phyloP scores from a whole-genome alignment of 2,113 vertebrate genomes.

The Lates calcarifer region DNA sequence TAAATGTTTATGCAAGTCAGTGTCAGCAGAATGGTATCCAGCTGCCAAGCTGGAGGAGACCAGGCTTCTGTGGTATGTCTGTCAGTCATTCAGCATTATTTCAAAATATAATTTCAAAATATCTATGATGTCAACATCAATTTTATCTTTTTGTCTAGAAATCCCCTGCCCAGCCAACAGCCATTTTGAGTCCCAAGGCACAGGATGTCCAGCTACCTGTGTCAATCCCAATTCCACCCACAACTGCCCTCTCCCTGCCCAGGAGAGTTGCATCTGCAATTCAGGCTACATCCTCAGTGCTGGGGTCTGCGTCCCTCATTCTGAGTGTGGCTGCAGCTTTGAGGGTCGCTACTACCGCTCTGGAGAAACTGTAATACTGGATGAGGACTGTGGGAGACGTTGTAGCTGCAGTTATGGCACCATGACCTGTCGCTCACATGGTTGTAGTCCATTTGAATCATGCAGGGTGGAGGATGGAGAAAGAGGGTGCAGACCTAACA shows the following conservation, averaged over 20 bases:
- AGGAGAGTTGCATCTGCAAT: conserved; percentile 79
- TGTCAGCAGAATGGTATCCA: conserved; percentile 71
- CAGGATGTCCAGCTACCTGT: conserved; percentile 77
- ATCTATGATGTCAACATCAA: fast-evolving
- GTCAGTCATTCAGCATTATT: not conserved
- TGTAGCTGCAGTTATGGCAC: conserved; percentile 63
- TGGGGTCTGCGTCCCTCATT: conserved; percentile 64
- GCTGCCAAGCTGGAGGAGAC: conserved; percentile 67
- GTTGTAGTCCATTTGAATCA: conserved; percentile 49
- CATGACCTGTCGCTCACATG: conserved; percentile 67
- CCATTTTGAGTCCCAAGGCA: conserved; percentile 76
- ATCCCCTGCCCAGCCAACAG: conserved; percentile 77
- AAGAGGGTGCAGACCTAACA: conserved; percentile 65
- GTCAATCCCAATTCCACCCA: conserved; percentile 57
- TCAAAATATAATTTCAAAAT: not conserved
- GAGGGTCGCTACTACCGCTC: conserved; percentile 72
- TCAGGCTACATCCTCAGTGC: conserved; percentile 71
- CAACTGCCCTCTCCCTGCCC: conserved; percentile 63
- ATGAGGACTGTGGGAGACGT: conserved; percentile 58
- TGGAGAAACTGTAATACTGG: conserved; percentile 70
- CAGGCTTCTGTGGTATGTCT: conserved; percentile 75
- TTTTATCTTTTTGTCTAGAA: conserved; percentile 44
- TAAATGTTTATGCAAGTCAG: conserved; percentile 65
- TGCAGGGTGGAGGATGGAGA: conserved; percentile 56
- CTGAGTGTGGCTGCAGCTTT: conserved; percentile 77